Percentiles rank a stretch among this genome's conserved stretches.
Evolutionary conservation across 64 coral and sea anemone species (phyloP).

Genomic region (Cladopsammia gracilis): DNA sequence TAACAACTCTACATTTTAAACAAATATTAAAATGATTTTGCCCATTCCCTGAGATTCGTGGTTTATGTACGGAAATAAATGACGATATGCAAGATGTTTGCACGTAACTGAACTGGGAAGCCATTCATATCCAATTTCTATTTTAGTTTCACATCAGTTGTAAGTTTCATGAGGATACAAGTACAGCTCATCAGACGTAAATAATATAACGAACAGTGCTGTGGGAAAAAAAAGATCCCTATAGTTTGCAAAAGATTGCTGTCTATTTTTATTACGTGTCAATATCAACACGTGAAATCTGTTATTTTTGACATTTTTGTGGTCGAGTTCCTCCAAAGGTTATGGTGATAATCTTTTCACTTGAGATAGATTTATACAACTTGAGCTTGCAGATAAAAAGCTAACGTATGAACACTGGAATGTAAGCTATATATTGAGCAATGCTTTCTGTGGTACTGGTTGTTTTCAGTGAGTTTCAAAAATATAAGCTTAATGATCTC

Average conservation of each 20-base stretch:
- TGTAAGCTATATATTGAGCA: too few relatives aligned
- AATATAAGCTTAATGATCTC: too few relatives aligned
- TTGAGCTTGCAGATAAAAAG: too few relatives aligned
- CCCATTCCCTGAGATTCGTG: background rate
- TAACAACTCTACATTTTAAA: background rate
- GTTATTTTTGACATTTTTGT: background rate
- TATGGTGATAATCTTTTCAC: background rate
- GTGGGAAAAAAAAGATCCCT: background rate
- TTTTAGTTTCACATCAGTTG: too few relatives aligned
- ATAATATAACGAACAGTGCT: background rate
- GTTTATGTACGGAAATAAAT: background rate
- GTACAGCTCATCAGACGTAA: too few relatives aligned
- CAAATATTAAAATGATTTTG: background rate
- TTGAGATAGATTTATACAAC: too few relatives aligned
- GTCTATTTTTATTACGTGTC: background rate
- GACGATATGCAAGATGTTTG: too few relatives aligned
- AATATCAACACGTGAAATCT: background rate
- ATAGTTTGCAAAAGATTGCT: background rate
- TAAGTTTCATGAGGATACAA: too few relatives aligned
- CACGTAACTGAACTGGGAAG: background rate
- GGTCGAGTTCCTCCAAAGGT: slow-evolving; percentile 20
- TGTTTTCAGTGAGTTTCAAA: too few relatives aligned
- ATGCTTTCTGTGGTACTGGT: too few relatives aligned
- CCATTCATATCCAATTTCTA: background rate
- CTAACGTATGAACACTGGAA: too few relatives aligned